phyloP scores from a whole-genome alignment of 2,113 vertebrate genomes.

The Dipodomys spectabilis region DNA sequence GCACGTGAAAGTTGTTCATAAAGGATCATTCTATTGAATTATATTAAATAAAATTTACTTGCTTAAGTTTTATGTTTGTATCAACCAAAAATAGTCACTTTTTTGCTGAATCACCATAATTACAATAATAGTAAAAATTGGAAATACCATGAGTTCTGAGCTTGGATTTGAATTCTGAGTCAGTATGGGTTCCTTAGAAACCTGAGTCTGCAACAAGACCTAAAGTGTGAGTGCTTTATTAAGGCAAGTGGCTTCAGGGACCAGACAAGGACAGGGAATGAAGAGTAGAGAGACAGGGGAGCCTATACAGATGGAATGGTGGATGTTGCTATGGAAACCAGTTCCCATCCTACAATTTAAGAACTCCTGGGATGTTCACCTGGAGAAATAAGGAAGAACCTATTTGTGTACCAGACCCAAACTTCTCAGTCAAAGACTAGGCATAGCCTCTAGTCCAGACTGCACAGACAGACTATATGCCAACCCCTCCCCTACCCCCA shows the following conservation, averaged over 20 bases:
- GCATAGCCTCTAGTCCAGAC: background rate
- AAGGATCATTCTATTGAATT: conserved; percentile 8
- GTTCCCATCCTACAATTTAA: background rate
- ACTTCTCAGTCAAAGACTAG: background rate
- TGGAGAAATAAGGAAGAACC: background rate
- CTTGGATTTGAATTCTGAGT: background rate
- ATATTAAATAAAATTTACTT: conserved; percentile 20
- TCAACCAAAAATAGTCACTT: background rate
- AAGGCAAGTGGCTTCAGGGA: background rate
- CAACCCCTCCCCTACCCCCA: too few species aligned
- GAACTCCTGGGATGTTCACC: background rate
- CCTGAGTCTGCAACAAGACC: background rate
- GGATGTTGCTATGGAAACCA: background rate
- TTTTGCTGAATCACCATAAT: conserved; percentile 24
- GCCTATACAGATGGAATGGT: too few species aligned
- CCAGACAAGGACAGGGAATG: background rate
- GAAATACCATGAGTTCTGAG: background rate
- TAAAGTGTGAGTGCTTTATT: background rate
- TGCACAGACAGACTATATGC: background rate
- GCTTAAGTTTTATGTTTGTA: conserved; percentile 40
- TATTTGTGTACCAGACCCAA: too few species aligned
- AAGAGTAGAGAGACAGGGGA: background rate
- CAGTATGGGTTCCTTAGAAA: background rate
- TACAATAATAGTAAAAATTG: background rate
- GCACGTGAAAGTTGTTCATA: background rate